Percentiles rank a stretch among this genome's conserved stretches.
Evolutionary conservation across 2,888 invertebrate species (phyloP).

Genomic region (Beris chalybata): DNA sequence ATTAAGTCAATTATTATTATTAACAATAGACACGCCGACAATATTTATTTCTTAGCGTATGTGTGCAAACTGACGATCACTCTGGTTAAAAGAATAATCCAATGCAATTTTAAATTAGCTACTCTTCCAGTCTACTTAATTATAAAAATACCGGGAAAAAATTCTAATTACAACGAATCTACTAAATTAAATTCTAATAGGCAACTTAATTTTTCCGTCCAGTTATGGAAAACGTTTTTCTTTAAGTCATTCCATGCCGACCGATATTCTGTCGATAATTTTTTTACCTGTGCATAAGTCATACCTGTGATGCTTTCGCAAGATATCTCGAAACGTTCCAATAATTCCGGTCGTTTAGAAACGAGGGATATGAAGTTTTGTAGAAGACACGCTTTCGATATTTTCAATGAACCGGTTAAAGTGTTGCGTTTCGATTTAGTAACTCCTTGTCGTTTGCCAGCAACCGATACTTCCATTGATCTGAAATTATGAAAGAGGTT

Average conservation of each 20-base stretch:
- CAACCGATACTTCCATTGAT: constrained; percentile 69
- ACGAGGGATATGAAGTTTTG: constrained; percentile 57
- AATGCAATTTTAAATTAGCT: too few species aligned
- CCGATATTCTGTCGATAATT: constrained; percentile 47
- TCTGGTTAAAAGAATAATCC: too few species aligned
- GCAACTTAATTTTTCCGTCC: constrained; percentile 57
- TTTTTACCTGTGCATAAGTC: constrained; percentile 46
- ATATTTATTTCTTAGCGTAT: too few species aligned
- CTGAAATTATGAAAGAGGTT: constrained; percentile 55
- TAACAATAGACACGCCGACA: too few species aligned
- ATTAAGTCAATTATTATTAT: too few species aligned
- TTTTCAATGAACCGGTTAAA: constrained; percentile 57
- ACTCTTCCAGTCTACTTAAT: too few species aligned
- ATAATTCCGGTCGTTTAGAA: constrained; percentile 41
- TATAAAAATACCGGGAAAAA: too few species aligned
- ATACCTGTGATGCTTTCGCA: constrained; percentile 34
- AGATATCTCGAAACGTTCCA: constrained; percentile 4
- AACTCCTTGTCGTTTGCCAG: constrained; percentile 76
- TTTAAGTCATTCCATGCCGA: constrained; percentile 58
- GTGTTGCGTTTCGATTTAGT: constrained; percentile 64
- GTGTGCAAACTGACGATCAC: too few species aligned
- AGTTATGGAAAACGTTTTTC: constrained; percentile 58
- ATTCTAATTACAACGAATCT: too few species aligned
- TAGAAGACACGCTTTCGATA: constrained; percentile 62
- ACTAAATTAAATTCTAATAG: constrained; percentile 17